phyloP scores from a whole-genome alignment of 2,113 vertebrate genomes.

The Struthio camelus region DNA sequence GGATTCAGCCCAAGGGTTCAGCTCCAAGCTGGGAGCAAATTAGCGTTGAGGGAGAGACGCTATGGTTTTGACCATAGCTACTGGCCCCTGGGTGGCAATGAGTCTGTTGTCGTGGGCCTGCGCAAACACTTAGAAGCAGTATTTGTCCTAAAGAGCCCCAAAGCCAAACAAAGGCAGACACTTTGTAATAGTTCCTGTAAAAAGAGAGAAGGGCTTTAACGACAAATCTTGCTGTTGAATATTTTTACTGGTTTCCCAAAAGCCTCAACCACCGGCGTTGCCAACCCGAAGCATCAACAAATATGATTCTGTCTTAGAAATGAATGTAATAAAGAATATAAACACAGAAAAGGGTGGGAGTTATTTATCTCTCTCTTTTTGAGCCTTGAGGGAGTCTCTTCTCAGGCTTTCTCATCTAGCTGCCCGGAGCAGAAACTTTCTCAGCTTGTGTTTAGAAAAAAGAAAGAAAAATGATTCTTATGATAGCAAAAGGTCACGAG shows the following conservation, averaged over 20 bases:
- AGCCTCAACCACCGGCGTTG: not conserved
- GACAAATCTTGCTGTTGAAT: not conserved
- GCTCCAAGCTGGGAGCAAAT: not conserved
- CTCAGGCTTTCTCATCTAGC: not conserved
- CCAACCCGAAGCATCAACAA: constrained; percentile 32
- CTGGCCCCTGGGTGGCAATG: fast-evolving
- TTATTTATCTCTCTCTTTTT: not conserved
- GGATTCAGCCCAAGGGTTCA: not conserved
- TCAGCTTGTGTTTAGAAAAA: not conserved
- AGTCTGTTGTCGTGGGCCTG: not conserved
- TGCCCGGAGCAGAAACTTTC: not conserved
- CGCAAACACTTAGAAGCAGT: not conserved
- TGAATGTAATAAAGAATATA: not conserved
- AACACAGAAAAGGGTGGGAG: not conserved
- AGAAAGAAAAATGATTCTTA: not conserved
- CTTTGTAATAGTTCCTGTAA: not conserved
- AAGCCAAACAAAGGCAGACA: not conserved
- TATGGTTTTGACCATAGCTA: not conserved
- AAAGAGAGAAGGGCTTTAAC: not conserved
- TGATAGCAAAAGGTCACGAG: not conserved
- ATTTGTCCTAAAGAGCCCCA: not conserved
- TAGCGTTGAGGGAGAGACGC: not conserved
- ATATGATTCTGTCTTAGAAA: not conserved
- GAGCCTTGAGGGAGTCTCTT: not conserved
- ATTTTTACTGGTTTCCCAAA: constrained; percentile 1